A percentile compares a stretch with the other conserved stretches of the same genome.
Evolutionary conservation across 2,888 invertebrate species (phyloP).

Genomic region (Mythimna vitellina): DNA sequence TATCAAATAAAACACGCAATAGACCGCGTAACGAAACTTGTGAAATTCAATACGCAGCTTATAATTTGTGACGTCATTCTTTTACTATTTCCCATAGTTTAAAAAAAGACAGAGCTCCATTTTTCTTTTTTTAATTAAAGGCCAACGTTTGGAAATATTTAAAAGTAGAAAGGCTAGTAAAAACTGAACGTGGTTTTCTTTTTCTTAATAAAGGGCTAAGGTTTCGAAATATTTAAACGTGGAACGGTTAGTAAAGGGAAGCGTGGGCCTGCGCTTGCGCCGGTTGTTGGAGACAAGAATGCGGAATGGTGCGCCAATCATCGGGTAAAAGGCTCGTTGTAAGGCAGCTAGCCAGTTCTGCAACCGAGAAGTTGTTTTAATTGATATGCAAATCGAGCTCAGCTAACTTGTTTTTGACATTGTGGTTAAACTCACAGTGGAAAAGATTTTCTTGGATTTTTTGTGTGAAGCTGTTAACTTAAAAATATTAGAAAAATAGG

Average conservation of each 20-base stretch:
- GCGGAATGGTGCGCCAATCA: constrained; percentile 80
- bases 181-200: neutral
- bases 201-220: neutral
- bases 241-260: constrained; percentile 55
- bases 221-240: constrained; percentile 44
- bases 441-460: constrained; percentile 7
- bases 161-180: constrained; percentile 34
- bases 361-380: constrained; percentile 59
- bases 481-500: too few species aligned
- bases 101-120: neutral
- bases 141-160: constrained; percentile 41
- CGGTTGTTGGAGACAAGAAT: constrained; percentile 71
- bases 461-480: neutral
- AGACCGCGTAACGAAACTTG: constrained; percentile 46
- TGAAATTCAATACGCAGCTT: constrained; percentile 45
- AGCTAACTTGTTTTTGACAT: constrained; percentile 54
- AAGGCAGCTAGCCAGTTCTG: constrained; percentile 65
- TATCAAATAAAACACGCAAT: constrained; percentile 62
- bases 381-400: constrained; percentile 64
- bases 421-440: neutral
- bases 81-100: constrained; percentile 16
- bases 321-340: constrained; percentile 75
- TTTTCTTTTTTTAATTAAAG: constrained; percentile 20
- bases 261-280: constrained; percentile 61
- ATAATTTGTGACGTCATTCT: constrained; percentile 33